A percentile compares a stretch with the other conserved stretches of the same genome.
phyloP scores from a whole-genome alignment of 1,140 invertebrate genomes.

The Hestina assimilis region DNA sequence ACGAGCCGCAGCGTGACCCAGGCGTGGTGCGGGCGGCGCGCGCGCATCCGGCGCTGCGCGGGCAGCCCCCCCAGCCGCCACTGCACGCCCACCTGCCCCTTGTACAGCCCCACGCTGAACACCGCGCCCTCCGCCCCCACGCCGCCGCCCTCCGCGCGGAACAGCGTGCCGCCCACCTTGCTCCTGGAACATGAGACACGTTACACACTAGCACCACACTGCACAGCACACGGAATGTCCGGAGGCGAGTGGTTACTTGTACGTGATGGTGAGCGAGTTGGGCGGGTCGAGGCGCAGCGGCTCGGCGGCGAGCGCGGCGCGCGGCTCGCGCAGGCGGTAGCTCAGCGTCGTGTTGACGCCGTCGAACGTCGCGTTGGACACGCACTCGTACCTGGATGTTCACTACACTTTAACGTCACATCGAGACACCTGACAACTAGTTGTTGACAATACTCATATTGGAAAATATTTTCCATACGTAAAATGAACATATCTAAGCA shows the following conservation, averaged over 20 bases:
- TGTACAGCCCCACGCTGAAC: slow-evolving; percentile 85
- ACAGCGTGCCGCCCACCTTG: slow-evolving; percentile 85
- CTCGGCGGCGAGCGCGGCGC: slow-evolving; percentile 32
- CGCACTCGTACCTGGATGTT: slow-evolving; percentile 87
- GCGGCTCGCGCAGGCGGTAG: slow-evolving; percentile 74
- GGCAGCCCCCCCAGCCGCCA: slow-evolving; percentile 81
- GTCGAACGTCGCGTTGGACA: slow-evolving; percentile 92
- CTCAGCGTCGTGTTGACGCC: slow-evolving; percentile 81
- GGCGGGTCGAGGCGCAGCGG: slow-evolving; percentile 47
- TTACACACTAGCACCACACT: not conserved
- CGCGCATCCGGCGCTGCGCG: slow-evolving; percentile 77
- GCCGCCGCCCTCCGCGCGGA: slow-evolving; percentile 73
- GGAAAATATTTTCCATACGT: too few species aligned
- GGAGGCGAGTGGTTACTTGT: slow-evolving; percentile 43
- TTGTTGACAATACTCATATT: too few species aligned
- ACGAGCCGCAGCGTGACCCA: slow-evolving; percentile 83
- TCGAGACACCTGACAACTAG: too few species aligned
- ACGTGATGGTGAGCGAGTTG: slow-evolving; percentile 57
- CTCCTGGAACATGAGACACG: slow-evolving; percentile 80
- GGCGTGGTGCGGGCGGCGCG: slow-evolving; percentile 78
- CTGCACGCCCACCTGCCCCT: slow-evolving; percentile 82
- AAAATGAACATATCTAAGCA: too few species aligned
- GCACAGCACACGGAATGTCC: not conserved
- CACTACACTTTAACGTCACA: not conserved
- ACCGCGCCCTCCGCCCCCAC: slow-evolving; percentile 48